Conservation (phyloP, 2,797 vertebrate genomes). For the Fratercula arctica region DNA sequence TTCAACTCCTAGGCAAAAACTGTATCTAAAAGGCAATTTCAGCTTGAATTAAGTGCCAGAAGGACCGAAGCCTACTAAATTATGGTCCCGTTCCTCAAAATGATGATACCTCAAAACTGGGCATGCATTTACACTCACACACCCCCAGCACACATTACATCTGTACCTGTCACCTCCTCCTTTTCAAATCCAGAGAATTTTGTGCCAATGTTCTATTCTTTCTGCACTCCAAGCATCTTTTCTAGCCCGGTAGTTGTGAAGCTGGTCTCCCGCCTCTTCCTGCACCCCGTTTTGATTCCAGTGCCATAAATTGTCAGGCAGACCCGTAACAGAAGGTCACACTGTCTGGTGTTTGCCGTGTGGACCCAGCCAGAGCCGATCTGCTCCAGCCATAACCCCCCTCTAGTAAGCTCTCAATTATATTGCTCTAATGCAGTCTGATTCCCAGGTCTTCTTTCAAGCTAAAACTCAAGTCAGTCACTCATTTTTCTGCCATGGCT, state of each 20-base stretch:
- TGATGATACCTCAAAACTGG: not conserved
- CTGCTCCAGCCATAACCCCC: not conserved
- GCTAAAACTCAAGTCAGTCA: not conserved
- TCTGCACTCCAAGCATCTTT: not conserved
- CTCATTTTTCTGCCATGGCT: not conserved
- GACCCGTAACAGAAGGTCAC: not conserved
- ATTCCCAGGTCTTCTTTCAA: not conserved
- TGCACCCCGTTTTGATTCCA: not conserved
- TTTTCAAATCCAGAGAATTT: not conserved
- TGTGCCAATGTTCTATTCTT: not conserved
- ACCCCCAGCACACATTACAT: rapidly evolving
- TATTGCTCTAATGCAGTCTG: not conserved
- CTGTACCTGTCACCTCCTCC: not conserved
- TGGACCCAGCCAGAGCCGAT: not conserved
- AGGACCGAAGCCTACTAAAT: not conserved
- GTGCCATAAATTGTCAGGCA: not conserved
- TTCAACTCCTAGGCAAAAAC: constrained; percentile 1
- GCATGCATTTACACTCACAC: rapidly evolving
- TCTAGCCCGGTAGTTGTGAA: not conserved
- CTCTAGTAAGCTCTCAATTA: not conserved
- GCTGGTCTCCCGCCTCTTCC: not conserved
- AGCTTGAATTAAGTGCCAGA: not conserved
- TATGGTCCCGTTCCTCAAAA: not conserved
- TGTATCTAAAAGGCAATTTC: constrained; percentile 19
- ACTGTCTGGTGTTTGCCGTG: not conserved